Evolutionary conservation across 1,140 invertebrate species (phyloP), one percentile per base, ranked within the genome.

Genomic region (Daktulosphaira vitifoliae): DNA sequence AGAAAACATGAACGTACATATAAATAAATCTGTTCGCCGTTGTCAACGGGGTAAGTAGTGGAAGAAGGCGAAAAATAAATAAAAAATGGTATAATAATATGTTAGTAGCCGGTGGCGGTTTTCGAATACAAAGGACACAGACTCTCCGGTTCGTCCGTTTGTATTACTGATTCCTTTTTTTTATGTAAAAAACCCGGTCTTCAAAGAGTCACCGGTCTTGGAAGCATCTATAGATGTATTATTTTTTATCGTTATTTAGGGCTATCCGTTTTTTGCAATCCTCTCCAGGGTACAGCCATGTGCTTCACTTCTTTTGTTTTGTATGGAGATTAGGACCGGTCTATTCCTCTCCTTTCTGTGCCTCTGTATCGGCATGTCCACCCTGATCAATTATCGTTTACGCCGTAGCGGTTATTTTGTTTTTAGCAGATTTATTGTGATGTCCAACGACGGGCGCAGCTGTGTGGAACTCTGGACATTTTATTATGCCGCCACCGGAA

Each of bases 81-180:
- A 29, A 25, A 46, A 25, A 44, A 59, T 1, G 22, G 26, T 26
- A 8, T 44, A 59, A 23, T 46, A 46, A 38, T 23, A 39, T 18
- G 44, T 59, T 38, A 26, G 15, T 16, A 46, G 44, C 54, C 54
- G 54, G 54, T 59, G 54, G 54, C 54, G 54, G 54, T 59, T 59
- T 59, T 18, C 15, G 54, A 59, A 44, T 39, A 59, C 54, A 59
- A 59, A 59, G 54, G 39, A 59, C 53, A 59, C 53, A 25, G n/a
- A n/a, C n/a, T 46, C 54, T 59, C 53, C 53, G 53, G 53, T 44
- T 53, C 51, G 16, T 16, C 29, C 23, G 18, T 29, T 26, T 52
- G 18, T 18, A 15, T 33, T 33, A 33, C 29, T 33, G 29, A 9
- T 44, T 54, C 20, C 5, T 23, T 23, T 44, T 25, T 25, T 38